Percentiles rank a stretch among this genome's conserved stretches.
phyloP scores from a whole-genome alignment of 1,140 invertebrate genomes.

The Potamilus streckersoni region DNA sequence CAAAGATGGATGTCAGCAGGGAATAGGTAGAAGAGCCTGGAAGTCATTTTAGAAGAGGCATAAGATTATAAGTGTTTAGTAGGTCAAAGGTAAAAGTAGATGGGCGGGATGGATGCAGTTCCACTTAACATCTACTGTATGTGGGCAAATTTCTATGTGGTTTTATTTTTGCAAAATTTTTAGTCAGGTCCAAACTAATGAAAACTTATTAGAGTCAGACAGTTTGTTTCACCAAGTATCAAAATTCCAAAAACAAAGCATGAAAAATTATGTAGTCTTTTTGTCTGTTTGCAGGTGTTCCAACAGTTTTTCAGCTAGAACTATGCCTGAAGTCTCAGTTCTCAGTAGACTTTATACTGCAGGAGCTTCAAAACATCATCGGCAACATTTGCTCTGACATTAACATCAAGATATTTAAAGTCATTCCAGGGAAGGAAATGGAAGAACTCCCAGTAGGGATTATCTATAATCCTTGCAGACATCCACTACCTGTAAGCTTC shows the following conservation, averaged over 20 bases:
- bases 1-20: no score
- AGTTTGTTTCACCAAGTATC: background rate
- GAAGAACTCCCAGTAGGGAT: conserved; percentile 66
- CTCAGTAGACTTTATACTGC: conserved; percentile 66
- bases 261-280: background rate
- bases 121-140: no score
- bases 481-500: conserved; percentile 45
- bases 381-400: conserved; percentile 53
- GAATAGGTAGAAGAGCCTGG: no score
- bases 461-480: conserved; percentile 68
- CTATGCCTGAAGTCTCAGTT: conserved; percentile 46
- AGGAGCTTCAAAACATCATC: conserved; percentile 72
- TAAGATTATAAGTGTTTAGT: no score
- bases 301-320: conserved; percentile 51
- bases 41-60: no score
- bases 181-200: background rate
- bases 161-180: background rate
- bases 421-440: conserved; percentile 35
- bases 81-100: no score
- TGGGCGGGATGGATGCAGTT: no score
- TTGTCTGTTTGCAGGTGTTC: conserved; percentile 42
- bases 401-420: conserved; percentile 57
- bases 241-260: background rate
- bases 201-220: background rate
- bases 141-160: background rate